Percentiles rank a stretch among this genome's conserved stretches.
phyloP scores from a whole-genome alignment of 23 tunicate species.

The Phallusia fumigata region DNA sequence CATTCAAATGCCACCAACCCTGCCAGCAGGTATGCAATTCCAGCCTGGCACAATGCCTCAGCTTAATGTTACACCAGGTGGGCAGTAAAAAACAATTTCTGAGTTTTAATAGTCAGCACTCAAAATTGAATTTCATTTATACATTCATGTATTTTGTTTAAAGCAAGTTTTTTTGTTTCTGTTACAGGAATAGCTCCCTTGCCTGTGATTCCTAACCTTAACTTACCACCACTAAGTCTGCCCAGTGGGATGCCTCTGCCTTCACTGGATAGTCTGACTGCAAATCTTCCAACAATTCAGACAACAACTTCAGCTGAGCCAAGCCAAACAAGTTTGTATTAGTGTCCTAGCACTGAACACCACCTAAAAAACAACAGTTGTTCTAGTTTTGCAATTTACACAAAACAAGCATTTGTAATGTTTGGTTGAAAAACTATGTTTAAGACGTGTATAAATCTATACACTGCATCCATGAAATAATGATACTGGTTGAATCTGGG shows the following conservation, averaged over 20 bases:
- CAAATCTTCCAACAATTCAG: slow-evolving; percentile 32
- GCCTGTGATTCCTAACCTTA: slow-evolving; percentile 30
- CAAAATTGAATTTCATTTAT: not conserved
- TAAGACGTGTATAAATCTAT: too few relatives aligned
- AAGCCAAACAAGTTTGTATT: not conserved
- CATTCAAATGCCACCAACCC: slow-evolving; percentile 57
- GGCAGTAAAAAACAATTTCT: too few relatives aligned
- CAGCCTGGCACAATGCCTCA: slow-evolving; percentile 28
- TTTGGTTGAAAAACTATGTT: too few relatives aligned
- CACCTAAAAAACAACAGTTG: too few relatives aligned
- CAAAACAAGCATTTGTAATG: too few relatives aligned
- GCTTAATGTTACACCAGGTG: slow-evolving; percentile 49
- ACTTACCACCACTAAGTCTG: slow-evolving; percentile 61
- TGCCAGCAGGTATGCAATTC: slow-evolving; percentile 15
- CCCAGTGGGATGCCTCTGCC: slow-evolving; percentile 51
- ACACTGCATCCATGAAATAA: too few relatives aligned
- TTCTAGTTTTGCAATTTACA: too few relatives aligned
- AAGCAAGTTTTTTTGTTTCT: too few relatives aligned
- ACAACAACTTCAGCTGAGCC: not conserved
- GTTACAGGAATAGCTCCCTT: slow-evolving; percentile 38
- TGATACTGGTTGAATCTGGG: too few relatives aligned
- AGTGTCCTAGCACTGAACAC: too few relatives aligned
- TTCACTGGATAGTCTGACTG: slow-evolving; percentile 66
- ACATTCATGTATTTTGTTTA: not conserved
- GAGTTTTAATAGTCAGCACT: too few relatives aligned